Conservation (phyloP, 2,113 vertebrate species). For the Hemiscyllium ocellatum region DNA sequence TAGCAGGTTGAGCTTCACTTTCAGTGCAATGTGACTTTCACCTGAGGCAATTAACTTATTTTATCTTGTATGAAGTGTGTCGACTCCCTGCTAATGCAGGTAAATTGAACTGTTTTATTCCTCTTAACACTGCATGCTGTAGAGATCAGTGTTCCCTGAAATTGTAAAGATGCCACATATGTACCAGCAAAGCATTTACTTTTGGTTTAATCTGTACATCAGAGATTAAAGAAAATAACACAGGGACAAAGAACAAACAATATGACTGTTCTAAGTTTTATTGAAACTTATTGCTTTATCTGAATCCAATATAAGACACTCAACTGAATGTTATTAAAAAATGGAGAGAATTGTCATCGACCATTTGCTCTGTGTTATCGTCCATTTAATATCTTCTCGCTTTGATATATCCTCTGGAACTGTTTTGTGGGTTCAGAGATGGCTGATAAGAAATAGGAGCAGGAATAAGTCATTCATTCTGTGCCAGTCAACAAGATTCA, state of each 20-base stretch:
- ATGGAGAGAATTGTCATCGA: neutral
- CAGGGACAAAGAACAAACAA: neutral
- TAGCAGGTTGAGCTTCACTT: neutral
- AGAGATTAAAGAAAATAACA: neutral
- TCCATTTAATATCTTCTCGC: neutral
- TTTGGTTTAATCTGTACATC: neutral
- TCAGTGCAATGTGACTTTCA: neutral
- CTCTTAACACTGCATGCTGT: neutral
- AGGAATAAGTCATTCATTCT: too few species aligned
- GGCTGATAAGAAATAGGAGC: neutral
- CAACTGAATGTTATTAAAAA: neutral
- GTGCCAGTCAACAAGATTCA: too few species aligned
- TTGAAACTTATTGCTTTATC: neutral
- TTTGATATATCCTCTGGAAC: neutral
- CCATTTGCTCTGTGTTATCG: neutral
- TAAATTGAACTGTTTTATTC: neutral
- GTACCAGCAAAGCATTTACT: neutral
- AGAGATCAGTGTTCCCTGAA: neutral
- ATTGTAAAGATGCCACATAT: neutral
- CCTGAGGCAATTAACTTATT: neutral
- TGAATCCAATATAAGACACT: neutral
- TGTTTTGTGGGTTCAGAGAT: neutral
- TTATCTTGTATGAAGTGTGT: neutral
- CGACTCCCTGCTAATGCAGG: neutral
- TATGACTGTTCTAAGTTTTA: neutral